These are phyloP conservation scores for Oscheius sp. DNA, from an alignment of 1,140 invertebrate species.

Conservation along the genomic window DNA sequence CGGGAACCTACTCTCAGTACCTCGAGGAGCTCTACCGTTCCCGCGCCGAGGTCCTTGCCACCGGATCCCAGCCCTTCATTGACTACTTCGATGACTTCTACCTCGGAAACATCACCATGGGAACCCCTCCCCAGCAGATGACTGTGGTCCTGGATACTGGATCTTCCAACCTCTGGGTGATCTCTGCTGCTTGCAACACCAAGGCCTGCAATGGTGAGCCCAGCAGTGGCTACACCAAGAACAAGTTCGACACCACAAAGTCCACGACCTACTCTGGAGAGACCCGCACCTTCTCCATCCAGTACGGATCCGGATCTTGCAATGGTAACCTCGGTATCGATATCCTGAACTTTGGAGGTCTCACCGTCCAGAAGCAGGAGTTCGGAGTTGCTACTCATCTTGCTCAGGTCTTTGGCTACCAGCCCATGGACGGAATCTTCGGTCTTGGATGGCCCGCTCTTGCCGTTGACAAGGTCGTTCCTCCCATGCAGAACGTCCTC, in stretches of 20 bases:
- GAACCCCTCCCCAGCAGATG: conserved; percentile 47
- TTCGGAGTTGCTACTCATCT: conserved; percentile 44
- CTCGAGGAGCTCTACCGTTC: conserved; percentile 8
- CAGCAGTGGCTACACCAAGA: conserved; percentile 40
- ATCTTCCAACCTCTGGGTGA: conserved; percentile 49
- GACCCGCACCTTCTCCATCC: conserved; percentile 39
- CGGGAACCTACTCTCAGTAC: conserved; percentile 10
- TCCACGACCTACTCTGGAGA: conserved; percentile 42
- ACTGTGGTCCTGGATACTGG: conserved; percentile 49
- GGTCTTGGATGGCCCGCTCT: conserved; percentile 49
- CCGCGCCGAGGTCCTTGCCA: conserved; percentile 19
- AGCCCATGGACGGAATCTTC: conserved; percentile 51
- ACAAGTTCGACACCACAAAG: conserved; percentile 40
- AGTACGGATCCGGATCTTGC: conserved; percentile 46
- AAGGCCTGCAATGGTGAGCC: conserved; percentile 44
- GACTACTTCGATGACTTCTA: conserved; percentile 49
- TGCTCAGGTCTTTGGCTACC: conserved; percentile 49
- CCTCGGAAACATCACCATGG: conserved; percentile 45
- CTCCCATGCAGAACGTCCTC: conserved; percentile 50
- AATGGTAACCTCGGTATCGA: conserved; percentile 39
- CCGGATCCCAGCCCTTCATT: conserved; percentile 37
- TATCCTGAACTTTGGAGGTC: conserved; percentile 38
- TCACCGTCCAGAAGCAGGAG: conserved; percentile 37
- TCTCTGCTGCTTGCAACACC: conserved; percentile 40
- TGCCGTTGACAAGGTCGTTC: conserved; percentile 47